phyloP scores from a whole-genome alignment of 2,888 invertebrate species.

The Eucera pruinosa region DNA sequence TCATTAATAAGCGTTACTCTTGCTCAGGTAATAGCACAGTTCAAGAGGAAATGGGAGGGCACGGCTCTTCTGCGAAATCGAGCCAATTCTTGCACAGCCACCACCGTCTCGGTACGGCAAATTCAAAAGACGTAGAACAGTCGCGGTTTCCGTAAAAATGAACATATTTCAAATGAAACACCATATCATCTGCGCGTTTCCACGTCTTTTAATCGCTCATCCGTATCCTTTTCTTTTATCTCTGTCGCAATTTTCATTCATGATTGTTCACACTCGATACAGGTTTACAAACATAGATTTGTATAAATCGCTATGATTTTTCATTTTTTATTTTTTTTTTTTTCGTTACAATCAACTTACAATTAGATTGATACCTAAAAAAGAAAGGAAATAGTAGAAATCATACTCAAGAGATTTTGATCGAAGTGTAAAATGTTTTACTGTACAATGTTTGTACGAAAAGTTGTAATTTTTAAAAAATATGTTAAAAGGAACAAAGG shows the following conservation, averaged over 20 bases:
- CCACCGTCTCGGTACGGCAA: slow-evolving; percentile 93
- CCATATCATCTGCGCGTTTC: neutral
- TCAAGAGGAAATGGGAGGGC: slow-evolving; percentile 92
- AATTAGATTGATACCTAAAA: no score
- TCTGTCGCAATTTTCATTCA: neutral
- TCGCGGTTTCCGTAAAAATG: slow-evolving; percentile 9
- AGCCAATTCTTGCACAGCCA: slow-evolving; percentile 93
- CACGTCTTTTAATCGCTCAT: neutral
- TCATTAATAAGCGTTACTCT: slow-evolving; percentile 13
- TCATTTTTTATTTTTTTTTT: neutral
- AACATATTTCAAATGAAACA: slow-evolving; percentile 14
- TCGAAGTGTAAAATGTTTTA: no score
- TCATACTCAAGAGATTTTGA: no score
- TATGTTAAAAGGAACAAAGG: neutral
- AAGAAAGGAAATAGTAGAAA: no score
- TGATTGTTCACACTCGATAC: neutral
- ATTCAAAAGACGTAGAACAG: slow-evolving; percentile 53
- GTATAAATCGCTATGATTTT: no score
- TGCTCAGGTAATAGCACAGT: slow-evolving; percentile 89
- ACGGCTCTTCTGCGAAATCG: slow-evolving; percentile 89
- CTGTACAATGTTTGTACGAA: neutral
- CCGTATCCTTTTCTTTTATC: neutral
- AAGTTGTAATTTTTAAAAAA: no score
- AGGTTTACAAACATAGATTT: neutral
- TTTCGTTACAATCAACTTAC: neutral